Evolutionary conservation across 2,797 vertebrate species (phyloP), one percentile per base, ranked within the genome.

Genomic region (Pangasius macronema): DNA sequence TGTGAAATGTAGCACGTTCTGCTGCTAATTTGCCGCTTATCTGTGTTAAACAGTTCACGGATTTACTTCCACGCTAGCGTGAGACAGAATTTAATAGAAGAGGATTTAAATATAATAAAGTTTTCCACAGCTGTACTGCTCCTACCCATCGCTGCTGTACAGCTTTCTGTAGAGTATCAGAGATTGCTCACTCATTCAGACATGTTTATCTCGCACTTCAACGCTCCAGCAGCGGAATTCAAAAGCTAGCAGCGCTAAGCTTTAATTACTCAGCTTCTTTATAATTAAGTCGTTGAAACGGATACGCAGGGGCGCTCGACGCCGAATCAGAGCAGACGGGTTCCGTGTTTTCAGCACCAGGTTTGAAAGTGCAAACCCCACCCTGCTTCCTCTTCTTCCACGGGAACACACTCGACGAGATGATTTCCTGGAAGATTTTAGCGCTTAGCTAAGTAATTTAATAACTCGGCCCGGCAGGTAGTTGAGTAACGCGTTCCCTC

Each of bases 1-100:
- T 68, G 46, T 83, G 61, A 61, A 65, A 83, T 51, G 63, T 68
- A 83, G 63, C 63, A 24, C 3, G 42, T 16, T 63, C 46, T 6
- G 24, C 68, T 53, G 82, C 82, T 83, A 83, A 83, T 53, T 68
- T 53, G 82, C 63, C 14, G 30, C 82, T 53, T 83, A 83, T 83
- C 82, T 68, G 63, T 24, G 9, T 68, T 68, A 68, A 83, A 68
- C 82, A 68, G 63, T 68, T 68, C 20, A 8, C 2, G 63, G 82
- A 83, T 53, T 83, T 83, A 24, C 82, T 83, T 33, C 46, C 82
- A 83, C 8, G 61, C 82, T 33, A 46, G 63, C 42, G 63, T 53
- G 73, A 68, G 55, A 84, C 51, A 18, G 75, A 83, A 82, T 68
- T 84, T 89, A 89, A 86, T 86, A 67, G 57, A 86, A 86, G 55